Base-by-base conservation (phyloP, 1,140 invertebrate genomes). In the Pomacea maculata region DNA sequence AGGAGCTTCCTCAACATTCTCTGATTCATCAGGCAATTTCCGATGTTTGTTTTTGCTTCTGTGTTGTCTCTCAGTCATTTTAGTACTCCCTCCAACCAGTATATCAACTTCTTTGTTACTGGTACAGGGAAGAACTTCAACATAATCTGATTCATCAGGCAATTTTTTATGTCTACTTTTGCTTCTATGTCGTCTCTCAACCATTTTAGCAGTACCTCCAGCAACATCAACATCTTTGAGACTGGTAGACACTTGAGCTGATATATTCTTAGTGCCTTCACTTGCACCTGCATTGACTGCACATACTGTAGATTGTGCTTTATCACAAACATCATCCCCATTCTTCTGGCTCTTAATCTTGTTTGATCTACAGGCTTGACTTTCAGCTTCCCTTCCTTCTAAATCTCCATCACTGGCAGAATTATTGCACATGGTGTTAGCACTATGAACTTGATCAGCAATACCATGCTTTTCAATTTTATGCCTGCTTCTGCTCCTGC, bases 131-230 rank as follows among this genome's bases (percentile, higher is more conserved):
- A 67, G 68, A 10, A 65, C 17, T 29, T 78, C 29, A n/a, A 15
- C 9, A 68, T 14, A 8, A 17, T 78, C 65, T 55, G 77, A 19
- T 54, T 78, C 52, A 57, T 15, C 45, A 52, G 68, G 70, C 14
- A 78, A 67, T 21, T 57, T 78, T 52, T 54, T 70, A 54, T 52
- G 7, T 25, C 17, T 17, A n/a, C 77, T 78, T 71, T 78, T 78
- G 54, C 77, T 78, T 54, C 77, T 78, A 5, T 78, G 77, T 54
- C 77, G 64, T 25, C 77, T 68, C n/a, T 78, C 65, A 25, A 65
- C 68, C 3, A 78, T 45, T n/a, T 67, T 7, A n/a, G 34, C 25
- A 19, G 17, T 14, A 1, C 64, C 45, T n/a, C 25, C 77, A 54
- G 21, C 17, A 6, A 14, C 57, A 4, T 61, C 77, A 57, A 55